Evolutionary conservation across 2,797 vertebrate genomes (phyloP), one percentile per base, ranked within the genome.

Genomic region (Lepus townsendii): DNA sequence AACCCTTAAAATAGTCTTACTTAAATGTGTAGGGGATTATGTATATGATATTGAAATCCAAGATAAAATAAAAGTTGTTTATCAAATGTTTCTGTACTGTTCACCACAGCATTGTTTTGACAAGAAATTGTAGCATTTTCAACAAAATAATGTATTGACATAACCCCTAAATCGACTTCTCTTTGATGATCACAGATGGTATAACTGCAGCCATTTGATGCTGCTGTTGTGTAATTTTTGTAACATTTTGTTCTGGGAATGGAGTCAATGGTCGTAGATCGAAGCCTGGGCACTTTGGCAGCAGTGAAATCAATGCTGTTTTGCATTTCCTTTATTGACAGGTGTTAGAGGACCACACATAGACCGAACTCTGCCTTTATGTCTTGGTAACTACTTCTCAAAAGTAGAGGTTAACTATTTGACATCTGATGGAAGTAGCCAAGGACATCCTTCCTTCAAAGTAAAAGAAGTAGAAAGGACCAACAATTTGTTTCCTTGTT

Each of bases 271-370:
- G 78, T 66, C 66, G 47, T 17, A 68, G 93, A 97, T 96, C 14
- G 47, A 96, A 97, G 93, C 17, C 57, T 47, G 52, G 87, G 75
- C 84, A 82, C 87, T 90, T 94, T 19, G 90, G 71, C 91, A 75
- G 85, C 66, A 26, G 71, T 26, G 52, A 85, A 92, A 96, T 96
- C 97, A 96, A 92, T 97, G 62, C 35, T 87, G 14, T 8, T 96
- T 92, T 92, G 73, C 80, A 71, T 96, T 96, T 91, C 69, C 85
- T 93, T 96, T 96, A 84, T 95, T 22, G 27, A 92, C 84, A 96
- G 30, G 5, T 30, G 66, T 83, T 88, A 79, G 65, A 95, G 54
- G 71, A 17, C 32, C 32, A 79, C 30, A 83, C 30, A 79, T 72
- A 93, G 89, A 83, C 63, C 50, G 47, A 63, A 50, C 35, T 91